Evolutionary conservation across 2,888 invertebrate species (phyloP).

Genomic region (Latheticus oryzae): DNA sequence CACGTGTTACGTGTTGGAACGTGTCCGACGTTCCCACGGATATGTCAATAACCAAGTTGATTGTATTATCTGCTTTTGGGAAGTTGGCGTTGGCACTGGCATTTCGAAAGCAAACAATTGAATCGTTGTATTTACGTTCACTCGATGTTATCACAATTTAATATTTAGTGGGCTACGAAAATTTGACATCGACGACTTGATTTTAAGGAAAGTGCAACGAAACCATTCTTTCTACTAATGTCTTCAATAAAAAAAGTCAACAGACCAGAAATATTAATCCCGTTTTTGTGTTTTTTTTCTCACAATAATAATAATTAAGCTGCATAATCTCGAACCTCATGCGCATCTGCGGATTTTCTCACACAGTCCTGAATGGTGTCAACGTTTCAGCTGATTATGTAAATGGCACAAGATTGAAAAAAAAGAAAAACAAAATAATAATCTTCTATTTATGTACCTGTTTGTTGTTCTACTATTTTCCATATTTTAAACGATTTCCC

Average conservation of each 20-base stretch:
- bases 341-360: slow-evolving; percentile 37
- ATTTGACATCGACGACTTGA: not conserved
- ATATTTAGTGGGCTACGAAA: not conserved
- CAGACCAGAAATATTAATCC: slow-evolving; percentile 24
- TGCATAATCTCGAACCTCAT: slow-evolving; percentile 27
- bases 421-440: too few species aligned
- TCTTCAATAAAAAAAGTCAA: slow-evolving; percentile 8
- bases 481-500: slow-evolving; percentile 4
- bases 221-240: slow-evolving; percentile 22
- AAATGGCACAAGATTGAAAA: too few species aligned
- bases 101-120: slow-evolving; percentile 23
- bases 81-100: slow-evolving; percentile 4
- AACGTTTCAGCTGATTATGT: slow-evolving; percentile 32
- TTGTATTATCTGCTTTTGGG: slow-evolving; percentile 19
- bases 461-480: slow-evolving; percentile 1
- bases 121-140: too few species aligned
- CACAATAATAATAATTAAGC: slow-evolving; percentile 12
- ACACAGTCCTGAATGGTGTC: slow-evolving; percentile 33
- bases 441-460: slow-evolving; percentile 7
- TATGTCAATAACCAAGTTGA: slow-evolving; percentile 9
- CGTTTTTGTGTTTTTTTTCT: slow-evolving; percentile 4
- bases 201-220: slow-evolving; percentile 22
- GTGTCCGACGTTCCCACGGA: slow-evolving; percentile 13
- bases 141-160: not conserved
- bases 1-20: too few species aligned